Conservation (phyloP, 2,113 vertebrate genomes). For the Microcebus ravelobensis region DNA sequence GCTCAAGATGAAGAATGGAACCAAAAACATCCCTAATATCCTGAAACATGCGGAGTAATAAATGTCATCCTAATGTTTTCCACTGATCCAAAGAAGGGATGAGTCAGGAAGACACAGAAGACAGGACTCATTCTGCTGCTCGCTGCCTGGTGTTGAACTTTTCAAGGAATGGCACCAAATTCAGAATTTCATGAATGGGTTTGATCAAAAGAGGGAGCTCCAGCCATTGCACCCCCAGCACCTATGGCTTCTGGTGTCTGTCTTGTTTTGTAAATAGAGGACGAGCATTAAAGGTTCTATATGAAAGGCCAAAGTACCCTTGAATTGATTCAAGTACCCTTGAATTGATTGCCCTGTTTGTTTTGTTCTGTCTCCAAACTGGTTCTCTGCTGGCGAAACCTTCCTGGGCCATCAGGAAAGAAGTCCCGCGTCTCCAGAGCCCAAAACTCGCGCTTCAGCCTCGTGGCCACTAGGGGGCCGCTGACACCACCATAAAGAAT, state of each 20-base stretch:
- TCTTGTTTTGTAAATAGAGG: background rate
- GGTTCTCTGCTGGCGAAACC: too few relatives aligned
- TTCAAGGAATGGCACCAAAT: background rate
- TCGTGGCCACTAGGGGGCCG: conserved; percentile 29
- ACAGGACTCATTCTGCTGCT: background rate
- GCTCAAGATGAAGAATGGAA: background rate
- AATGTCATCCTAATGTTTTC: background rate
- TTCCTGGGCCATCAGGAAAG: background rate
- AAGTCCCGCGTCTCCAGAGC: fast-evolving
- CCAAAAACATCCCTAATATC: too few relatives aligned
- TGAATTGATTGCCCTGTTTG: background rate
- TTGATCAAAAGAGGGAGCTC: background rate
- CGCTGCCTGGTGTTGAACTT: background rate
- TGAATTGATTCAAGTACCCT: background rate
- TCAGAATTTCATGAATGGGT: background rate
- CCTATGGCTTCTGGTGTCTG: background rate
- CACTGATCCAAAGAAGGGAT: background rate
- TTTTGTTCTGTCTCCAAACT: background rate
- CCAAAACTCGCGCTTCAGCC: background rate
- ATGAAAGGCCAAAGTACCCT: background rate
- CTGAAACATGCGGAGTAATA: background rate
- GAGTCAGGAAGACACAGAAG: background rate
- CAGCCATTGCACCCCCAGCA: background rate
- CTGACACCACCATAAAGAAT: background rate
- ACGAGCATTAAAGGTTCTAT: background rate